Evolutionary conservation across 1,140 invertebrate species (phyloP).

Genomic region (Drosophila ananassae): DNA sequence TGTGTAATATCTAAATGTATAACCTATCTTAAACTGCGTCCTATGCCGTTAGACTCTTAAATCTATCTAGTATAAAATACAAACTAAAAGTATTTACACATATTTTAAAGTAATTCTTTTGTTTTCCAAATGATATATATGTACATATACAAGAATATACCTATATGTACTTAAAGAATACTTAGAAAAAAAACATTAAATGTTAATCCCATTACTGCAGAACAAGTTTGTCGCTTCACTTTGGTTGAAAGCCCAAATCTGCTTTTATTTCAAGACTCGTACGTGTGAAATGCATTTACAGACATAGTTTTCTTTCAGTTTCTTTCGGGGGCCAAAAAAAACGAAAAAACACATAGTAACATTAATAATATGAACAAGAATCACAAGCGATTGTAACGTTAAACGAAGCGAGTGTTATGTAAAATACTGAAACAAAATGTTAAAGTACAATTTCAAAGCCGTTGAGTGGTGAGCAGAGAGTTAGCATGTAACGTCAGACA

Average conservation of each 20-base stretch:
- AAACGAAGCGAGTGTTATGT: slow-evolving; percentile 52
- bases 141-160: slow-evolving; percentile 35
- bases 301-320: slow-evolving; percentile 68
- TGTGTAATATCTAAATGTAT: slow-evolving; percentile 70
- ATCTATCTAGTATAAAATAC: slow-evolving; percentile 59
- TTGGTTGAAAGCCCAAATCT: slow-evolving; percentile 38
- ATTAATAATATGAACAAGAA: slow-evolving; percentile 28
- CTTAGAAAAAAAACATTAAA: slow-evolving; percentile 52
- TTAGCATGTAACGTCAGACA: slow-evolving; percentile 39
- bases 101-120: slow-evolving; percentile 58
- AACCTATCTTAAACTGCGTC: slow-evolving; percentile 51
- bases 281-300: slow-evolving; percentile 69
- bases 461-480: slow-evolving; percentile 40
- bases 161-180: slow-evolving; percentile 39
- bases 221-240: slow-evolving; percentile 39
- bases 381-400: slow-evolving; percentile 44
- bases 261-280: slow-evolving; percentile 34
- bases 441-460: slow-evolving; percentile 52
- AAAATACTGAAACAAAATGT: slow-evolving; percentile 38
- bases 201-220: slow-evolving; percentile 43
- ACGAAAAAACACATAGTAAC: slow-evolving; percentile 38
- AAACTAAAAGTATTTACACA: slow-evolving; percentile 45
- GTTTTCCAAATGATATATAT: slow-evolving; percentile 39
- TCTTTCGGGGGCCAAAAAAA: slow-evolving; percentile 77
- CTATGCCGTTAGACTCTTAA: slow-evolving; percentile 55